Percentiles rank a stretch among this genome's conserved stretches.
Conservation (phyloP, 2,113 vertebrate genomes). For the Acrocephalus kingi region DNA sequence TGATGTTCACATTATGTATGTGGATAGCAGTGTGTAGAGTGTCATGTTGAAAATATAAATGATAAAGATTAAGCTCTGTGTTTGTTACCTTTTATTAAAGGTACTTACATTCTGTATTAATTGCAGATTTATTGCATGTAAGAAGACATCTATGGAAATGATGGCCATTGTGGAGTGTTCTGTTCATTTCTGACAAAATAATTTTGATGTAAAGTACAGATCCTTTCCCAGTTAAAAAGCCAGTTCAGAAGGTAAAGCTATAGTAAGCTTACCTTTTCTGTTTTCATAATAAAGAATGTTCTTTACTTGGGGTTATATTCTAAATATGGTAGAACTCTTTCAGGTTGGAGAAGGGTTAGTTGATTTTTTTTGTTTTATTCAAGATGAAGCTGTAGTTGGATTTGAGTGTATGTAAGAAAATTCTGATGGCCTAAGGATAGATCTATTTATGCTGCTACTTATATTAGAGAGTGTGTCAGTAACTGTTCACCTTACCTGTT, state of each 20-base stretch:
- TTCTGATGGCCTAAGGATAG: neutral
- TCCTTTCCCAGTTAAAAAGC: neutral
- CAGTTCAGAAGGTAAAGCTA: neutral
- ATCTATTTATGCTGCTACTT: neutral
- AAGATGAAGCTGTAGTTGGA: neutral
- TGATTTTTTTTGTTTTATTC: neutral
- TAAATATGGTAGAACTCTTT: neutral
- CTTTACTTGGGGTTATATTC: neutral
- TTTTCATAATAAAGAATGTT: neutral
- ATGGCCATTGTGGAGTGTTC: neutral
- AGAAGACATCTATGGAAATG: neutral
- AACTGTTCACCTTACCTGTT: neutral
- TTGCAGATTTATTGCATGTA: neutral
- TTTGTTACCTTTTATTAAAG: neutral
- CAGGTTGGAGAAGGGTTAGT: neutral
- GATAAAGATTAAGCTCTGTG: neutral
- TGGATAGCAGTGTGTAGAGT: neutral
- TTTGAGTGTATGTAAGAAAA: neutral
- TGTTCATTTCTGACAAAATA: neutral
- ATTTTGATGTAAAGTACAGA: neutral
- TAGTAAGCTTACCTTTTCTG: neutral
- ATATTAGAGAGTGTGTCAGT: neutral
- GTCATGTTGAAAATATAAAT: neutral
- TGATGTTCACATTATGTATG: neutral
- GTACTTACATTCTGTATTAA: neutral